Evolutionary conservation across 2,888 invertebrate genomes (phyloP), one percentile per base, ranked within the genome.

Genomic region (Xiphydria camelus): DNA sequence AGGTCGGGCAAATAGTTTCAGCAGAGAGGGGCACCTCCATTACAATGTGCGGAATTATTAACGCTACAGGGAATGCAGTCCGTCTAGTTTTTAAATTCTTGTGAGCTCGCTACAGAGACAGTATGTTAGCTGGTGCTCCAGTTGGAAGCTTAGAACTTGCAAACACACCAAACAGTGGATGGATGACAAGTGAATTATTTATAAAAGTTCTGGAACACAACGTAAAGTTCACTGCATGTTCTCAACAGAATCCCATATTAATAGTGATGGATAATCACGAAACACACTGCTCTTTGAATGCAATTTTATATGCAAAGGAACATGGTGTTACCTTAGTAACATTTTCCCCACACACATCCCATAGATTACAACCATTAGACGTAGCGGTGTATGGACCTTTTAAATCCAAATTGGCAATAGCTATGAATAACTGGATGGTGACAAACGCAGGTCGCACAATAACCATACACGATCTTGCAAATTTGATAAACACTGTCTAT

Each of bases 21-120:
- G 71, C 67, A 29, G 69, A 75, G 60, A 55, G 69, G 39, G 66
- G 68, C 10, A 51, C 57, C 17, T 41, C 64, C 3, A 64, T 73
- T 1, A 70, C 71, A 7, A 45, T 59, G 9, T 57, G 57, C 22
- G 41, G 49, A 12, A 55, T 57, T 26, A 65, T 70, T 25, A 64
- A 55, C 61, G 70, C 73, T 18, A 40, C 52, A 39, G 74, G 73
- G 17, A 61, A 57, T 40, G 45, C 38, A 18, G 40, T 70, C 17
- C 71, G 73, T 17, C 74, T 72, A 7, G 60, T 68, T 34, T 55
- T 75, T 19, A 54, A 71, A 35, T 66, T 65, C 54, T 60, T 66
- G 18, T 51, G 65, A 49, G 56, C 62, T 41, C 49, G 64, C 10
- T 68, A 53, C 46, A 58, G 68, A 25, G 46, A 55, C 10, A 49